Base-by-base conservation (phyloP, 2,797 vertebrate species). In the Poecilia gillii region DNA sequence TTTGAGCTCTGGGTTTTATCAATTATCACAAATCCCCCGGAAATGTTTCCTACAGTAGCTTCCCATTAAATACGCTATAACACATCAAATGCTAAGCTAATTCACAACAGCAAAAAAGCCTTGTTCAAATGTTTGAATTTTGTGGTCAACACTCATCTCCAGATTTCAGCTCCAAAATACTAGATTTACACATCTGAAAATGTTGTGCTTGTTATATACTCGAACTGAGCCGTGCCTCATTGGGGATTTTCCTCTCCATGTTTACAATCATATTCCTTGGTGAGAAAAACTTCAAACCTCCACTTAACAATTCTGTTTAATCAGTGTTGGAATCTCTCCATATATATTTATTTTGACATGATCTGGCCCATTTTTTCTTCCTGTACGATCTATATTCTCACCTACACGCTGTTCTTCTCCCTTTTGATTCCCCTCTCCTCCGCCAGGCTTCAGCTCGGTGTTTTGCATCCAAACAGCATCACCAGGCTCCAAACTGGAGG, bases 261-360 rank as follows among this genome's bases (percentile, higher is more conserved):
- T 96, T 96, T 96, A 96, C 95, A 94, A 94, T 96, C 95, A 90
- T 95, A 96, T 95, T 95, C 95, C 95, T 95, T 89, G 85, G 94
- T 95, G 95, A 95, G 94, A 90, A 91, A 84, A 92, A 95, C 94
- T 95, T 95, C 94, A 96, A 95, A 95, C 95, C 92, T 95, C 90
- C 91, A 94, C 93, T 96, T 95, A 95, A 93, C 93, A 95, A 96
- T 96, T 96, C 96, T 94, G 95, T 96, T 97, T 96, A 95, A 96
- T 96, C 94, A 96, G 94, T 82, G 90, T 91, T 95, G 92, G 93
- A 95, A 93, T 94, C 91, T 91, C 94, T 95, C 92, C 90, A 93
- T 95, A 95, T 95, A 94, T 95, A 96, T 96, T 94, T 94, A 95
- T 95, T 95, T 95, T 94, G 94, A 95, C 94, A 94, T 89, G 93